Conservation (phyloP, 2,113 vertebrate species). For the Malaclemys terrapin region DNA sequence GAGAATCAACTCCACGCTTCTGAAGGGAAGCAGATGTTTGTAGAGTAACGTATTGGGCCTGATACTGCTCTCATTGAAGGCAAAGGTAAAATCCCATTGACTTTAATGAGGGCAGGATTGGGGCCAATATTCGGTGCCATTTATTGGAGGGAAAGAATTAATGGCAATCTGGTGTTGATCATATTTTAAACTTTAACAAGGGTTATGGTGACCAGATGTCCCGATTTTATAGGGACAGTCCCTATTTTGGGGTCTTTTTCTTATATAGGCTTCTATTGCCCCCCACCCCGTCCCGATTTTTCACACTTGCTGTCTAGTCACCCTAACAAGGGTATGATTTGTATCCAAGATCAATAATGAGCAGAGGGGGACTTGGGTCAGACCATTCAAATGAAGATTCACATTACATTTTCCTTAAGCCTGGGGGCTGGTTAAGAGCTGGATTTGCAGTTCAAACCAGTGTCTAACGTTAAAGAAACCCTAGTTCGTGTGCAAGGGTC, state of each 20-base stretch:
- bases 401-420: not conserved
- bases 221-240: no score
- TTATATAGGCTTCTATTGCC: no score
- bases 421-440: not conserved
- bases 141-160: not conserved
- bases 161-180: not conserved
- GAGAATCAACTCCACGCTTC: not conserved
- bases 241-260: no score
- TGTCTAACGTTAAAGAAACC: not conserved
- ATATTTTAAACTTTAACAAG: not conserved
- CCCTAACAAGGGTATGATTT: not conserved
- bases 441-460: not conserved
- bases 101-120: not conserved
- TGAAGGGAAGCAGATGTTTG: not conserved
- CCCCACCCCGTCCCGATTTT: no score
- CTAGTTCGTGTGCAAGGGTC: not conserved
- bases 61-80: not conserved
- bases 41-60: not conserved
- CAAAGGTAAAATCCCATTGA: not conserved
- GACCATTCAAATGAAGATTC: not conserved
- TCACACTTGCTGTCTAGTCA: no score
- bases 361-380: not conserved
- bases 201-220: not conserved
- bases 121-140: not conserved
- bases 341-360: not conserved